Percentiles rank a stretch among this genome's conserved stretches.
These are phyloP conservation scores for Eristalinus aeneus DNA, from an alignment of 2,888 invertebrate species.

Conservation along the genomic window DNA sequence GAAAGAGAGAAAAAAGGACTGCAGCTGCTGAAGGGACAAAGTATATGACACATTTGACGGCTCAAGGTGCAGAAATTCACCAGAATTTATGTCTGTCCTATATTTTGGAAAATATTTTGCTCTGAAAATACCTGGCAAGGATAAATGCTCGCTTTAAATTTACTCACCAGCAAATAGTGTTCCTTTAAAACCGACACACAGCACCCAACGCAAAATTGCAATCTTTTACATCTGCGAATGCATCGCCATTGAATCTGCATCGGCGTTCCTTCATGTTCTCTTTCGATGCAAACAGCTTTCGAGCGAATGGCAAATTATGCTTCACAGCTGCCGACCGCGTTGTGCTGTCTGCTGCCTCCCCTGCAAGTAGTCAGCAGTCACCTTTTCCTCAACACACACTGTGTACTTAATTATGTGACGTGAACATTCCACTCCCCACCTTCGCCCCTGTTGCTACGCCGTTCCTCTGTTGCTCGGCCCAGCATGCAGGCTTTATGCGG, in stretches of 20 bases:
- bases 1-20: not conserved
- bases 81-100: not conserved
- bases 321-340: not conserved
- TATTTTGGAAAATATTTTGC: not conserved
- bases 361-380: not conserved
- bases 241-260: not conserved
- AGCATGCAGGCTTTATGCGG: not conserved
- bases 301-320: not conserved
- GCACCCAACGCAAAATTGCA: not conserved
- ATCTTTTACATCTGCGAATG: not conserved
- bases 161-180: not conserved
- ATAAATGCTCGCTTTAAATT: too few species aligned
- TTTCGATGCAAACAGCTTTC: not conserved
- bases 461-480: not conserved
- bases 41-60: not conserved
- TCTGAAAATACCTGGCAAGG: too few species aligned
- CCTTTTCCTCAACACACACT: not conserved
- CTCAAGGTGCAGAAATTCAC: not conserved
- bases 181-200: not conserved
- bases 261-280: not conserved
- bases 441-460: too few species aligned
- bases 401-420: not conserved
- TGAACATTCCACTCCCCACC: not conserved
- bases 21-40: not conserved
- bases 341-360: not conserved